These are phyloP conservation scores for Pavo muticus DNA, from an alignment of 2,113 vertebrate genomes.

Conservation along the genomic window DNA sequence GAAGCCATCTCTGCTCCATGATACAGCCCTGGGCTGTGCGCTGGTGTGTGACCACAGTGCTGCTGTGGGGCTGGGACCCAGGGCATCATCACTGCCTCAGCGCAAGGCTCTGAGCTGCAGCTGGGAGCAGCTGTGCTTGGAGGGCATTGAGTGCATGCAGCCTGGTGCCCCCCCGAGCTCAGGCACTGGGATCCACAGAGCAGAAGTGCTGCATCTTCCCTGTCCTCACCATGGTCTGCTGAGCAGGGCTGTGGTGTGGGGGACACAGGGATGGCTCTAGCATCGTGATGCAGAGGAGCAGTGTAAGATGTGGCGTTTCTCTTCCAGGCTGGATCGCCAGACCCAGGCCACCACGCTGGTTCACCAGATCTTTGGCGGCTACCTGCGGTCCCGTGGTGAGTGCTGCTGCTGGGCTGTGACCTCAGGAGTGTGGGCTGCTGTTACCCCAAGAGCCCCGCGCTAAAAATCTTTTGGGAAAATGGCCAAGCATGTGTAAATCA, in stretches of 20 bases:
- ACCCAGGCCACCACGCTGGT: conserved; percentile 94
- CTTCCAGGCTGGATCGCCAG: conserved; percentile 89
- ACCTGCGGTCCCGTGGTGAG: conserved; percentile 93
- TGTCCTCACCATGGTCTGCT: not conserved
- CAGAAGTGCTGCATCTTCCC: fast-evolving
- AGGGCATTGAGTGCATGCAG: not conserved
- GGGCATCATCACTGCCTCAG: fast-evolving
- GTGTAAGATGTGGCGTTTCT: not conserved
- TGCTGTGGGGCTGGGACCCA: not conserved
- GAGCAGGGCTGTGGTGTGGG: not conserved
- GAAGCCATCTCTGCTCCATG: too few relatives aligned
- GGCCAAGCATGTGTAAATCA: fast-evolving
- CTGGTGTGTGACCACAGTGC: not conserved
- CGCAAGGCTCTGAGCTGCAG: not conserved
- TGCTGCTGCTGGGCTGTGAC: not conserved
- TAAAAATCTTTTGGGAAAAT: not conserved
- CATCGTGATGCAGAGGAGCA: fast-evolving
- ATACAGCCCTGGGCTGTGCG: not conserved
- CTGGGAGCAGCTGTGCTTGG: not conserved
- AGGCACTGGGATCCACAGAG: fast-evolving
- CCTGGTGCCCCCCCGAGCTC: not conserved
- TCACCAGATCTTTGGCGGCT: conserved; percentile 97
- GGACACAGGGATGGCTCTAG: not conserved
- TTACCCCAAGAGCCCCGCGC: not conserved
- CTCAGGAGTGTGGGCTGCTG: not conserved